phyloP scores from a whole-genome alignment of 1,140 invertebrate species.

The Euura saliciscinereae region DNA sequence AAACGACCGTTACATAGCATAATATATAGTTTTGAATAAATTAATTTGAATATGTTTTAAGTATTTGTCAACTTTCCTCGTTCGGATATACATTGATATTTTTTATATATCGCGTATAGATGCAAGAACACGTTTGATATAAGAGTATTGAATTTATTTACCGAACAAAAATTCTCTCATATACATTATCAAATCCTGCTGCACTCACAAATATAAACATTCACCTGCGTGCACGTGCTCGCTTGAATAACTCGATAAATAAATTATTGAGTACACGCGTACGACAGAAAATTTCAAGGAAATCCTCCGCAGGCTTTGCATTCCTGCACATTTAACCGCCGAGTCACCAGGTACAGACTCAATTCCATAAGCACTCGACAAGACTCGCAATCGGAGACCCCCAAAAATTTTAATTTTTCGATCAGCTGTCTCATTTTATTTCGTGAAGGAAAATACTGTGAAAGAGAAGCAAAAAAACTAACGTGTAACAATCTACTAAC shows the following conservation, averaged over 20 bases:
- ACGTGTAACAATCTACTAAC: too few species aligned
- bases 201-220: too few species aligned
- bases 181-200: too few species aligned
- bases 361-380: too few species aligned
- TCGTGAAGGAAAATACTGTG: background rate
- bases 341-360: too few species aligned
- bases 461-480: background rate
- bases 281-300: background rate
- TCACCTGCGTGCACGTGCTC: background rate
- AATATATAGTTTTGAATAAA: too few species aligned
- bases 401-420: background rate
- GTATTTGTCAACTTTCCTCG: too few species aligned
- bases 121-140: too few species aligned
- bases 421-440: background rate
- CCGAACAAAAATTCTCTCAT: background rate
- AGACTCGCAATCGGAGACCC: too few species aligned
- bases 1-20: too few species aligned
- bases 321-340: background rate
- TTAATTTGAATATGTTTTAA: too few species aligned
- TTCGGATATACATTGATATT: background rate
- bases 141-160: background rate
- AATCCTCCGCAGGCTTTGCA: background rate
- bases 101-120: too few species aligned
- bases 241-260: background rate
- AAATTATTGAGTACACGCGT: background rate